Conservation (phyloP, 1,140 invertebrate genomes). For the Galleria mellonella region DNA sequence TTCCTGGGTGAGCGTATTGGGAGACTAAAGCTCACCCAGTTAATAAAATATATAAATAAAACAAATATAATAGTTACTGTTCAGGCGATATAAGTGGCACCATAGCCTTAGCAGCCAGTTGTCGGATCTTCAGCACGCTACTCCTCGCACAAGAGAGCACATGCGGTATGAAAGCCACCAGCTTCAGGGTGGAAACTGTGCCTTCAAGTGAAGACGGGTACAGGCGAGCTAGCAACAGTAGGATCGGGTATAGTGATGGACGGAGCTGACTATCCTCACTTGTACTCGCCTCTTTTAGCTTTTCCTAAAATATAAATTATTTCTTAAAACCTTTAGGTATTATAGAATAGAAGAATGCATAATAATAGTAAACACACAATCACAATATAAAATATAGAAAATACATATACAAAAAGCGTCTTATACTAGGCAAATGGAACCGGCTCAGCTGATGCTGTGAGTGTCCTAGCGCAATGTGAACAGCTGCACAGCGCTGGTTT, state of each 20-base stretch:
- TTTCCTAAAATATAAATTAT: slow-evolving; percentile 24
- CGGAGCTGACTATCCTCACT: slow-evolving; percentile 14
- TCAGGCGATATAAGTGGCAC: slow-evolving; percentile 46
- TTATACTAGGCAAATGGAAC: too few species aligned
- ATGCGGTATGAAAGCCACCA: slow-evolving; percentile 42
- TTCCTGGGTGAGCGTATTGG: too few species aligned
- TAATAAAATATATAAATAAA: too few species aligned
- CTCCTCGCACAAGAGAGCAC: slow-evolving; percentile 42
- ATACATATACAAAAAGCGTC: too few species aligned
- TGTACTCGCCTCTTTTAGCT: slow-evolving; percentile 20
- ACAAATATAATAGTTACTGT: slow-evolving; percentile 19
- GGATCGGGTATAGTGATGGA: slow-evolving; percentile 81
- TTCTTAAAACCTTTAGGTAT: too few species aligned
- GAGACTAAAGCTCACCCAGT: too few species aligned
- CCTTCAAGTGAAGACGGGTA: slow-evolving; percentile 84
- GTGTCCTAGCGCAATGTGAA: too few species aligned
- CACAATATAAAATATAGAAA: too few species aligned
- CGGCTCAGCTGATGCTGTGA: too few species aligned
- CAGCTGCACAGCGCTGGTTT: too few species aligned
- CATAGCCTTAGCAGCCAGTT: slow-evolving; percentile 55
- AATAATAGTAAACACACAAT: too few species aligned
- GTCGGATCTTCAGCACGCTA: slow-evolving; percentile 40
- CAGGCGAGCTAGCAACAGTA: slow-evolving; percentile 86
- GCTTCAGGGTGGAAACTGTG: slow-evolving; percentile 34
- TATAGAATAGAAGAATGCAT: too few species aligned